Percentiles rank a stretch among this genome's conserved stretches.
phyloP scores from a whole-genome alignment of 1,140 invertebrate species.

The Calosoma granatense region DNA sequence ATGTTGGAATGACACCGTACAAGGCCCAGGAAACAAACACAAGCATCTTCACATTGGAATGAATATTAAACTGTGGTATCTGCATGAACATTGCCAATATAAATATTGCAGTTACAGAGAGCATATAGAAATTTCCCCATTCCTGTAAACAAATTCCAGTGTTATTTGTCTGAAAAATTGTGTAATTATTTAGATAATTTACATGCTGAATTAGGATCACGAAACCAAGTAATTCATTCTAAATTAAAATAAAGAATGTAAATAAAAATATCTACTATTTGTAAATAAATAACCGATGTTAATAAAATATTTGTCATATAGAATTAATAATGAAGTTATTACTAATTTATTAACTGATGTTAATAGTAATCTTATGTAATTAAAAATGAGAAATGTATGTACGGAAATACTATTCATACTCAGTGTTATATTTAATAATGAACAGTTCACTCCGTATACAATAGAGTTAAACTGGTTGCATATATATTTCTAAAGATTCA shows the following conservation, averaged over 20 bases:
- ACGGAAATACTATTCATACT: too few species aligned
- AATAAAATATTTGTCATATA: too few species aligned
- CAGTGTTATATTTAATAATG: too few species aligned
- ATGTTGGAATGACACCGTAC: conserved; percentile 82
- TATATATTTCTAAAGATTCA: too few species aligned
- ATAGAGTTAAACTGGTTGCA: too few species aligned
- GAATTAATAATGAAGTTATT: too few species aligned
- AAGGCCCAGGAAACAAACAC: conserved; percentile 79
- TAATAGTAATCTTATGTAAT: too few species aligned
- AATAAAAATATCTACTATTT: conserved; percentile 11
- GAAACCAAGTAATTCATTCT: neutral
- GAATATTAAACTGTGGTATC: conserved; percentile 60
- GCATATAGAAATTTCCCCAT: conserved; percentile 72
- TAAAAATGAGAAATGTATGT: too few species aligned
- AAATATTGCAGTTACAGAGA: conserved; percentile 70
- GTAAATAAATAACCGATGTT: too few species aligned
- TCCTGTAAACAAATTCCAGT: conserved; percentile 58
- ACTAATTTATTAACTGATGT: too few species aligned
- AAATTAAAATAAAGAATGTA: conserved; percentile 11
- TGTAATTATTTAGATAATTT: neutral
- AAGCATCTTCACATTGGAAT: conserved; percentile 60
- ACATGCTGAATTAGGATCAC: neutral
- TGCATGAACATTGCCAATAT: conserved; percentile 67
- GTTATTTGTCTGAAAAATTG: too few species aligned
- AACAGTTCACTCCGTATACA: too few species aligned